Evolutionary conservation across 2,888 invertebrate genomes (phyloP).

Genomic region (Chorisops tibialis): DNA sequence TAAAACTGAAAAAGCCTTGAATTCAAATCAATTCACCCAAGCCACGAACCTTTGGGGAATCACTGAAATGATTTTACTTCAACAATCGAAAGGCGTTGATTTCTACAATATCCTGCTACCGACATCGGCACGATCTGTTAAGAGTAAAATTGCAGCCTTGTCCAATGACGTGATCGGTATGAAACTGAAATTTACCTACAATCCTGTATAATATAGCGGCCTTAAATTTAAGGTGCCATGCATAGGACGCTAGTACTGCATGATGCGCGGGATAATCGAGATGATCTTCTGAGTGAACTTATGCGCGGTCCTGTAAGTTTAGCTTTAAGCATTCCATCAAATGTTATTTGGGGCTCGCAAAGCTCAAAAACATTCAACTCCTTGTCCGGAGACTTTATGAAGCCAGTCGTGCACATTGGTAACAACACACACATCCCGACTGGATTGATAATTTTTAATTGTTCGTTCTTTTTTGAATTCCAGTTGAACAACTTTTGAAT

Average conservation of each 20-base stretch:
- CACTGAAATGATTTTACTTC: constrained; percentile 63
- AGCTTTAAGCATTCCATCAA: constrained; percentile 62
- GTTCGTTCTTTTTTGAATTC: constrained; percentile 33
- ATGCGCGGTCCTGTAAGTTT: constrained; percentile 72
- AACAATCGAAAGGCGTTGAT: constrained; percentile 64
- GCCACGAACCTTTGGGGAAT: constrained; percentile 65
- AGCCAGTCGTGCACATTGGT: constrained; percentile 70
- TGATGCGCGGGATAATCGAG: constrained; percentile 45
- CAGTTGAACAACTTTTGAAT: constrained; percentile 67
- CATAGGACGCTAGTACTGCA: constrained; percentile 43
- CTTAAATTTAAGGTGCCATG: constrained; percentile 41
- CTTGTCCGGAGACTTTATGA: constrained; percentile 72
- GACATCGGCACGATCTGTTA: constrained; percentile 38
- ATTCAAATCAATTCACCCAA: constrained; percentile 56
- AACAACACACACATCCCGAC: background rate
- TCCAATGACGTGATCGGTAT: background rate
- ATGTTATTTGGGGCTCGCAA: constrained; percentile 66
- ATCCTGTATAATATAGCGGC: background rate
- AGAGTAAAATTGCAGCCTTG: background rate
- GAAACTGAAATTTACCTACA: background rate
- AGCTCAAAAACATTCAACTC: constrained; percentile 59
- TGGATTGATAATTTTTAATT: background rate
- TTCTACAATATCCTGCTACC: constrained; percentile 75
- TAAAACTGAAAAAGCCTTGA: constrained; percentile 57
- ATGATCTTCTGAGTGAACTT: constrained; percentile 51